A percentile compares a stretch with the other conserved stretches of the same genome.
Conservation (phyloP, 2,888 invertebrate species). For the Diadegma fenestrale region DNA sequence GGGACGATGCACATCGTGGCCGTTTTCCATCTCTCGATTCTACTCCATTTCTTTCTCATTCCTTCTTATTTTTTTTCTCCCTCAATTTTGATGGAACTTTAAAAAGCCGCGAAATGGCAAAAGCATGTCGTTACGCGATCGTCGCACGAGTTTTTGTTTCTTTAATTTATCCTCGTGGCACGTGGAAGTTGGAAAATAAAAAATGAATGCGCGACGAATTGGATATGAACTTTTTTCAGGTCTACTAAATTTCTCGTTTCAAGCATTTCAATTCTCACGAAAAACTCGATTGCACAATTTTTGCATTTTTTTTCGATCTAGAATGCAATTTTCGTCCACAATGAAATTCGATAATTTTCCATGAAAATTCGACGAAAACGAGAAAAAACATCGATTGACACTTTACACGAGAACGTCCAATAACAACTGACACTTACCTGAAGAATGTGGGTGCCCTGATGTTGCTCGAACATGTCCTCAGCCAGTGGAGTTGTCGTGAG, state of each 20-base stretch:
- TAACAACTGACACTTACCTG: constrained; percentile 88
- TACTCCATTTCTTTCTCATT: constrained; percentile 11
- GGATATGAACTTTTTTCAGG: constrained; percentile 22
- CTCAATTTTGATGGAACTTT: constrained; percentile 22
- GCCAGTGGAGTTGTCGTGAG: constrained; percentile 91
- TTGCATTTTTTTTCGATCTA: background rate
- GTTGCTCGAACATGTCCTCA: constrained; percentile 96
- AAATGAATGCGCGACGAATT: background rate
- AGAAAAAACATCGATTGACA: background rate
- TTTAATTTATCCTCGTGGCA: constrained; percentile 31
- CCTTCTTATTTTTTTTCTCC: background rate
- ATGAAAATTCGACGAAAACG: background rate
- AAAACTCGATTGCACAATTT: background rate
- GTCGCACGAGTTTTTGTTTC: constrained; percentile 29
- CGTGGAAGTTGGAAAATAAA: background rate
- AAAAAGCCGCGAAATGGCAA: constrained; percentile 49
- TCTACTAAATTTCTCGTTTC: background rate
- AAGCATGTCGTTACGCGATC: constrained; percentile 23
- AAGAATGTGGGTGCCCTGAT: constrained; percentile 98
- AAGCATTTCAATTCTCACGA: background rate
- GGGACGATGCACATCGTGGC: constrained; percentile 4
- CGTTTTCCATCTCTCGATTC: constrained; percentile 27
- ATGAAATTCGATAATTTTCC: background rate
- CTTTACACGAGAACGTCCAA: background rate
- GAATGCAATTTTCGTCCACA: background rate